These are phyloP conservation scores for Drosophila borborema DNA, from an alignment of 2,888 invertebrate species.

Conservation along the genomic window DNA sequence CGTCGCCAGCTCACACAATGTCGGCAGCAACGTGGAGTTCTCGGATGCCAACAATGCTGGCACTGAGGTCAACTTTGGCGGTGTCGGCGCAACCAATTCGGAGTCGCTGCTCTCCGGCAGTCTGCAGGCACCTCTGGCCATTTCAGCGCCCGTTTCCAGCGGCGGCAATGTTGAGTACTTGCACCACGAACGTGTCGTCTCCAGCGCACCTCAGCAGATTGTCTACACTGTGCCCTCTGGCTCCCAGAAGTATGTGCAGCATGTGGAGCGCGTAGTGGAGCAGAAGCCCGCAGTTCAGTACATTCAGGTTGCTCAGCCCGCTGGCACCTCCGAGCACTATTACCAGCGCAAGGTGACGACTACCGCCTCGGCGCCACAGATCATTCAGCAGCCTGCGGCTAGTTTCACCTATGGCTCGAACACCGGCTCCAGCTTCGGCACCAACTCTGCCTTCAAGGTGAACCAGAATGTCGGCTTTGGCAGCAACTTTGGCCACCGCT, in stretches of 20 bases:
- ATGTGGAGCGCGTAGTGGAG: slow-evolving; percentile 73
- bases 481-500: slow-evolving; percentile 44
- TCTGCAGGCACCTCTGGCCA: slow-evolving; percentile 42
- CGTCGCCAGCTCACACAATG: slow-evolving; percentile 53
- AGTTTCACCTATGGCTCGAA: slow-evolving; percentile 42
- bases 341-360: slow-evolving; percentile 75
- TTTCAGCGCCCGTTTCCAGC: slow-evolving; percentile 39
- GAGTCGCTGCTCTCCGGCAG: slow-evolving; percentile 48
- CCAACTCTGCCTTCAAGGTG: slow-evolving; percentile 57
- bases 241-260: slow-evolving; percentile 78
- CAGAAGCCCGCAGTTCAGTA: slow-evolving; percentile 61
- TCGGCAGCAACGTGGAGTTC: slow-evolving; percentile 69
- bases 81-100: slow-evolving; percentile 56
- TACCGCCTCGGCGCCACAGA: slow-evolving; percentile 63
- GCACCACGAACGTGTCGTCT: slow-evolving; percentile 63
- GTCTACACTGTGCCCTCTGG: slow-evolving; percentile 65
- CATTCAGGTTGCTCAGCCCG: slow-evolving; percentile 57
- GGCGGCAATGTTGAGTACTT: slow-evolving; percentile 62
- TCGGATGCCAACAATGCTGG: slow-evolving; percentile 58
- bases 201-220: slow-evolving; percentile 60
- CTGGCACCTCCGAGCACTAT: slow-evolving; percentile 73
- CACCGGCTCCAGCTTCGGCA: slow-evolving; percentile 47
- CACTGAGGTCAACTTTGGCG: slow-evolving; percentile 66
- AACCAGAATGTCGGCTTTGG: slow-evolving; percentile 56
- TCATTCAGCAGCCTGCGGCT: slow-evolving; percentile 52